phyloP scores from a whole-genome alignment of 1,140 invertebrate genomes.

The Chironomus striatipennis region DNA sequence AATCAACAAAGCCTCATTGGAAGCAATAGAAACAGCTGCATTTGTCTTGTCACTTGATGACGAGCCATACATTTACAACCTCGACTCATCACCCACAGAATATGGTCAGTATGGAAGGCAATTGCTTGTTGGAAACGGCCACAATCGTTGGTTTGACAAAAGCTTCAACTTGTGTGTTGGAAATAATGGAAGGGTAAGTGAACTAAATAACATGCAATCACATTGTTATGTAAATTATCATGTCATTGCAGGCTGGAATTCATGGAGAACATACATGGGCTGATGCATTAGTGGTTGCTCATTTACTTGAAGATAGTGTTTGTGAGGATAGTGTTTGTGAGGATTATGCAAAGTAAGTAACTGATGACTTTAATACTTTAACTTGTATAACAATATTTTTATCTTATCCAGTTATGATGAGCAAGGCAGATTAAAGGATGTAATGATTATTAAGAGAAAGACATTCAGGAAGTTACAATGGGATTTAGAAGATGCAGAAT shows the following conservation, averaged over 20 bases:
- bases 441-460: background rate
- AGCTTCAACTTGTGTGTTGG: slow-evolving; percentile 95
- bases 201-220: background rate
- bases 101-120: slow-evolving; percentile 77
- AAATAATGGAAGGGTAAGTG: slow-evolving; percentile 81
- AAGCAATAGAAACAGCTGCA: slow-evolving; percentile 87
- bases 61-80: slow-evolving; percentile 68
- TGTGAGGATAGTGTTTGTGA: slow-evolving; percentile 1
- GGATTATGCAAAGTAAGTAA: background rate
- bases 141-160: slow-evolving; percentile 99
- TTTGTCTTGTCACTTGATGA: slow-evolving; percentile 79
- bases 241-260: background rate
- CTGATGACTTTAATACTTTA: background rate
- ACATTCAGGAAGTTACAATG: background rate
- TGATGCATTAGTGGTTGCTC: background rate
- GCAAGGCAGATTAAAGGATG: background rate
- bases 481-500: background rate
- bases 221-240: background rate
- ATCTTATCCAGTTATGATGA: background rate
- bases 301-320: background rate
- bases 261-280: background rate
- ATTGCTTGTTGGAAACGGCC: slow-evolving; percentile 90
- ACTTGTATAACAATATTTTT: background rate
- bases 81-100: slow-evolving; percentile 60
- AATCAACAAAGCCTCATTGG: slow-evolving; percentile 77